Evolutionary conservation across 1,140 invertebrate genomes (phyloP).

Genomic region (Drosophila arawakana): DNA sequence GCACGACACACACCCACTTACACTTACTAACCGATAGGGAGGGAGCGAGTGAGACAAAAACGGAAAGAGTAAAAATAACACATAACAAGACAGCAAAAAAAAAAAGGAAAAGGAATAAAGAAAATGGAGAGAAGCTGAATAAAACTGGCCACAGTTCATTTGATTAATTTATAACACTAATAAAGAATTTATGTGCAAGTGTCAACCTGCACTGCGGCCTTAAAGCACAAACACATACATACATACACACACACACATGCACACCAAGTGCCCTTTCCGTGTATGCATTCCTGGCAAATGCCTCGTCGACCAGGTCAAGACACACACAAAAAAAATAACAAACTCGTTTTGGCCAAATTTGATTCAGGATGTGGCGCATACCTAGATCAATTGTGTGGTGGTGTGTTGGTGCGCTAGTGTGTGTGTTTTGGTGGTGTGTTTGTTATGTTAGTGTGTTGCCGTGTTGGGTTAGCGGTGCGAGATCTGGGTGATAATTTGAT

Average conservation of each 20-base stretch:
- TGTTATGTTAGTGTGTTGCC: neutral
- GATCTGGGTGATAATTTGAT: slow-evolving; percentile 65
- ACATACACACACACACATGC: neutral
- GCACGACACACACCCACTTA: slow-evolving; percentile 30
- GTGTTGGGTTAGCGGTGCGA: neutral
- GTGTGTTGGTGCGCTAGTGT: neutral
- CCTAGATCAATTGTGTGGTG: neutral
- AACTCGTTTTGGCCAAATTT: slow-evolving; percentile 28
- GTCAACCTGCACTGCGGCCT: slow-evolving; percentile 73
- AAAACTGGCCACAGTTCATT: slow-evolving; percentile 60
- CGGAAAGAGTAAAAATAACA: slow-evolving; percentile 34
- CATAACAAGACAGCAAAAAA: slow-evolving; percentile 31
- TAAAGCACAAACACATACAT: slow-evolving; percentile 25
- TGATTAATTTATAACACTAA: slow-evolving; percentile 82
- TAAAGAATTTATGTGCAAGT: slow-evolving; percentile 81
- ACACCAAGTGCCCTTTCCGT: neutral
- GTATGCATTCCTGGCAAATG: neutral
- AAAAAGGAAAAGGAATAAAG: slow-evolving; percentile 1
- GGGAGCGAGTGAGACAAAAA: neutral
- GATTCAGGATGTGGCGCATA: neutral
- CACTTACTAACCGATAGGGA: neutral
- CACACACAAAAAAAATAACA: slow-evolving; percentile 19
- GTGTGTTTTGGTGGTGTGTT: too few relatives aligned
- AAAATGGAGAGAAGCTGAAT: slow-evolving; percentile 11
- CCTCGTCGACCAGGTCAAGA: slow-evolving; percentile 66